Conservation (phyloP, 2,797 vertebrate genomes). For the Acanthurus tractus region DNA sequence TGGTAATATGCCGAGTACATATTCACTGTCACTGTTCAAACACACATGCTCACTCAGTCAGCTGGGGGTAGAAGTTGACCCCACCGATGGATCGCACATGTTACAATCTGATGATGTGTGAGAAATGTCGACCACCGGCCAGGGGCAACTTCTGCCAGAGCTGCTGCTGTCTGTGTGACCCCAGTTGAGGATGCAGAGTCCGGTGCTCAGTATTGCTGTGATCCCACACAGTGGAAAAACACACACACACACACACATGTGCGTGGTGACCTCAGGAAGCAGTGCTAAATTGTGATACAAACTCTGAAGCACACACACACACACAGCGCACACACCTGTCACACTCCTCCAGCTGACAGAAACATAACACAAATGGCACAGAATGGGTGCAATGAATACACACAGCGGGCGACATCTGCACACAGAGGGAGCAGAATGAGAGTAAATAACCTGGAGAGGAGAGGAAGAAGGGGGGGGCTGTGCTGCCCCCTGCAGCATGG, state of each 20-base stretch:
- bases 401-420: conserved; percentile 54
- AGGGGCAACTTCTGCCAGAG: conserved; percentile 63
- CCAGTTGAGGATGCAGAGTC: conserved; percentile 46
- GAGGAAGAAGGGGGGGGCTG: conserved; percentile 60
- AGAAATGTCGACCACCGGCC: conserved; percentile 32
- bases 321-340: conserved; percentile 17
- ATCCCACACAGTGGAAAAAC: conserved; percentile 65
- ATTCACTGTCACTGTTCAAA: conserved; percentile 17
- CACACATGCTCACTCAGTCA: conserved; percentile 63
- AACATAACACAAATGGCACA: conserved; percentile 38
- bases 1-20: not conserved
- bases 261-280: conserved; percentile 69
- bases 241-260: conserved; percentile 45
- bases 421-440: conserved; percentile 62
- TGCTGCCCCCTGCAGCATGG: conserved; percentile 69
- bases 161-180: conserved; percentile 19
- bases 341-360: conserved; percentile 4
- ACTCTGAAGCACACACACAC: not conserved
- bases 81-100: conserved; percentile 13
- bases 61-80: conserved; percentile 69
- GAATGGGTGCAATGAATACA: conserved; percentile 43
- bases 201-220: conserved; percentile 59
- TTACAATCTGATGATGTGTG: not conserved
- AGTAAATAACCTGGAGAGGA: conserved; percentile 80
- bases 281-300: conserved; percentile 51